Evolutionary conservation across 2,888 invertebrate species (phyloP).

Genomic region (Eilema caniola): DNA sequence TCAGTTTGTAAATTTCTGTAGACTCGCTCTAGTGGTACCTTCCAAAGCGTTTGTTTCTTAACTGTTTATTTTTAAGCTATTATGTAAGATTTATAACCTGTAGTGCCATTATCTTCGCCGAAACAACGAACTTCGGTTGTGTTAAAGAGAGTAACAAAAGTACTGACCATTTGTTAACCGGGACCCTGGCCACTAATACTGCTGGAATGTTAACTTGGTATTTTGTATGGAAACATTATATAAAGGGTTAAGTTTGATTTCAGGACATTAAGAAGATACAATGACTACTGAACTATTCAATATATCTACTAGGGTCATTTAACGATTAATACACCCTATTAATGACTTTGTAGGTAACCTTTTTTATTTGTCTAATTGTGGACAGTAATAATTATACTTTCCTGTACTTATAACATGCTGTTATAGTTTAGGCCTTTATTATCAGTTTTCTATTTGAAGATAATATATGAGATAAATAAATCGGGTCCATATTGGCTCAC

Average conservation of each 20-base stretch:
- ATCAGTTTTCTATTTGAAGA: too few relatives aligned
- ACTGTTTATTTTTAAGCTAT: conserved; percentile 75
- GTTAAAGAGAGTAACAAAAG: conserved; percentile 41
- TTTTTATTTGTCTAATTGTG: too few relatives aligned
- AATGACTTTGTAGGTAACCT: too few relatives aligned
- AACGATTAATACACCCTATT: too few relatives aligned
- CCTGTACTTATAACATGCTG: background rate
- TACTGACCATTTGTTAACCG: conserved; percentile 62
- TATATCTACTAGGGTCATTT: background rate
- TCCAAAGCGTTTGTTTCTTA: conserved; percentile 45
- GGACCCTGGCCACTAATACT: conserved; percentile 49
- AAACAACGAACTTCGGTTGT: conserved; percentile 65
- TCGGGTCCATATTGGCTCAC: too few relatives aligned
- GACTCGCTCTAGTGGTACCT: conserved; percentile 28
- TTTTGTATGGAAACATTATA: conserved; percentile 35
- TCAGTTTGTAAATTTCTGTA: conserved; percentile 30
- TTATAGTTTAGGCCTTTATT: background rate
- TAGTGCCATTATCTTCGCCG: conserved; percentile 69
- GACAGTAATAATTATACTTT: too few relatives aligned
- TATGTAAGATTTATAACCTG: conserved; percentile 70
- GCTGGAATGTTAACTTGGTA: conserved; percentile 43
- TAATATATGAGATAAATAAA: too few relatives aligned
- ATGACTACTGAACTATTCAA: too few relatives aligned
- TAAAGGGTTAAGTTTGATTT: conserved; percentile 30
- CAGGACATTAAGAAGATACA: conserved; percentile 19